Percentiles rank a stretch among this genome's conserved stretches.
These are phyloP conservation scores for Tachina lurida DNA, from an alignment of 2,888 invertebrate species.

Conservation along the genomic window DNA sequence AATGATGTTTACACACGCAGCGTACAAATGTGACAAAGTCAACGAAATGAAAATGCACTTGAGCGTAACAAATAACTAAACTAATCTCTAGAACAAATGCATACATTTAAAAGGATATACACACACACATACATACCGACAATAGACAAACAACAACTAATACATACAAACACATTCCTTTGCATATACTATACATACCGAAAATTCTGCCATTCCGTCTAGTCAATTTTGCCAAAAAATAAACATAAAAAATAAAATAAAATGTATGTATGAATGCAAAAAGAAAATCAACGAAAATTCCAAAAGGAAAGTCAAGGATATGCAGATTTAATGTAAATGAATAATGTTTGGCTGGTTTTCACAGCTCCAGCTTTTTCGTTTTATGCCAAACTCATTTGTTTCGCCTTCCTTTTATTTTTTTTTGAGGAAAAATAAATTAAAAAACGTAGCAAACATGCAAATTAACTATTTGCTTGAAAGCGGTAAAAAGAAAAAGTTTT, in stretches of 20 bases:
- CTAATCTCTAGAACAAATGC: constrained; percentile 66
- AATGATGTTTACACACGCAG: constrained; percentile 67
- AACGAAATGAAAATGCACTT: constrained; percentile 72
- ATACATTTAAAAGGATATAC: constrained; percentile 26
- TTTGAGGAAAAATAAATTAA: constrained; percentile 11
- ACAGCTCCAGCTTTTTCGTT: neutral
- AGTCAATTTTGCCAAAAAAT: constrained; percentile 43
- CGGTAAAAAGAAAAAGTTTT: constrained; percentile 25
- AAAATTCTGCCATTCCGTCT: constrained; percentile 51
- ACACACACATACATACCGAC: neutral
- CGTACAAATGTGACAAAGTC: constrained; percentile 71
- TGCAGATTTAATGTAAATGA: constrained; percentile 66
- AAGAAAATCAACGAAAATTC: constrained; percentile 38
- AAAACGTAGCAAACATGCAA: constrained; percentile 62
- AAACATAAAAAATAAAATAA: neutral
- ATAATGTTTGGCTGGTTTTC: constrained; percentile 37
- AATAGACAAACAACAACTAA: constrained; percentile 5
- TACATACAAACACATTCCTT: constrained; percentile 14
- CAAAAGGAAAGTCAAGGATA: constrained; percentile 61
- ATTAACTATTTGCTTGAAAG: constrained; percentile 64
- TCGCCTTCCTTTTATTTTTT: neutral
- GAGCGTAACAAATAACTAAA: constrained; percentile 71
- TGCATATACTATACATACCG: neutral
- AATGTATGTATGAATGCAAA: constrained; percentile 12
- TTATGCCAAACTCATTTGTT: constrained; percentile 24